These are phyloP conservation scores for Scaptomyza reducta DNA, from an alignment of 2,888 invertebrate species.

Conservation along the genomic window DNA sequence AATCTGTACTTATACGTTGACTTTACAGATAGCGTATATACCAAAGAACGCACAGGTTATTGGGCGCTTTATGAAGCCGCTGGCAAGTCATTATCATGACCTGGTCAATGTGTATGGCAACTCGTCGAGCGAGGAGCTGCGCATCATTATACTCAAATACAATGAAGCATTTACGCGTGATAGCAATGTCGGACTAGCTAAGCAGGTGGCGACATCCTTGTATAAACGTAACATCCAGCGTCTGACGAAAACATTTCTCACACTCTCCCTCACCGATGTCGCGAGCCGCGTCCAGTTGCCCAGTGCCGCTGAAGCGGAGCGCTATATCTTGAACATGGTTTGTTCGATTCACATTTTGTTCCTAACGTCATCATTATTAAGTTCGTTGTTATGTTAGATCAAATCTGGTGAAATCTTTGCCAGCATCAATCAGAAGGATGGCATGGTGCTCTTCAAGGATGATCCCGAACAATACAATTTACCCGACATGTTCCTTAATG, in stretches of 20 bases:
- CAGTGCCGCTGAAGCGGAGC: slow-evolving; percentile 94
- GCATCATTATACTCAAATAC: slow-evolving; percentile 89
- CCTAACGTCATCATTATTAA: neutral
- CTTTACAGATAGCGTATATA: slow-evolving; percentile 86
- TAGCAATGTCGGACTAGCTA: slow-evolving; percentile 91
- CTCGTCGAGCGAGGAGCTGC: slow-evolving; percentile 89
- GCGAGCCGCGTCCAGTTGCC: slow-evolving; percentile 93
- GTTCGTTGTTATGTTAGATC: slow-evolving; percentile 87
- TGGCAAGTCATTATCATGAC: slow-evolving; percentile 95
- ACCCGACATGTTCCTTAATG: slow-evolving; percentile 92
- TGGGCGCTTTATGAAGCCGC: slow-evolving; percentile 92
- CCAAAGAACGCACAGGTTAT: slow-evolving; percentile 97
- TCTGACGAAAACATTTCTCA: slow-evolving; percentile 92
- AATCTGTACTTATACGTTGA: neutral
- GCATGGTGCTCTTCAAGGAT: slow-evolving; percentile 98
- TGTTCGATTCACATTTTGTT: slow-evolving; percentile 52
- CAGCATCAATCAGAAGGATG: slow-evolving; percentile 98
- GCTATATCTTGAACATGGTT: slow-evolving; percentile 97
- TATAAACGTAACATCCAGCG: slow-evolving; percentile 98
- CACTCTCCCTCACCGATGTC: slow-evolving; percentile 89
- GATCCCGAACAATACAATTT: slow-evolving; percentile 98
- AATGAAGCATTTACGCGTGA: slow-evolving; percentile 92
- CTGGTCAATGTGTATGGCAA: slow-evolving; percentile 92
- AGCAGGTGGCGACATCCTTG: slow-evolving; percentile 93
- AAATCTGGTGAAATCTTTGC: slow-evolving; percentile 98